A percentile compares a stretch with the other conserved stretches of the same genome.
These are phyloP conservation scores for Argya squamiceps DNA, from an alignment of 2,797 vertebrate species.

Conservation along the genomic window DNA sequence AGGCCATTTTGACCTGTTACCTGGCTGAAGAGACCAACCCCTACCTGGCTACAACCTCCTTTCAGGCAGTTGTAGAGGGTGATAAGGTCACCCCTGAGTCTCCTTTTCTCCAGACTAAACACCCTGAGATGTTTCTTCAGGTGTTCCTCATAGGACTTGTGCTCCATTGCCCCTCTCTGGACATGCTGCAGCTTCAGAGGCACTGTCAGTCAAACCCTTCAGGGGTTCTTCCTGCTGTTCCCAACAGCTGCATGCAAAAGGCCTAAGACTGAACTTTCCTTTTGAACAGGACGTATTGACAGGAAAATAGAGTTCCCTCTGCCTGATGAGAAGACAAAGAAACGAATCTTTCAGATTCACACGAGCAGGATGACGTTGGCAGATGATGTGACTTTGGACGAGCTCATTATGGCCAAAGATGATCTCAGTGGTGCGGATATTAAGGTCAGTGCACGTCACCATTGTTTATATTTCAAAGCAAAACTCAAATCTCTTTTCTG, in stretches of 20 bases:
- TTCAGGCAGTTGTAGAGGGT: neutral
- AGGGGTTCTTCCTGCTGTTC: neutral
- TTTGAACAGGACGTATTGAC: conserved; percentile 89
- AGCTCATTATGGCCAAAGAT: conserved; percentile 96
- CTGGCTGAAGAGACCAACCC: neutral
- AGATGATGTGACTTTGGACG: conserved; percentile 91
- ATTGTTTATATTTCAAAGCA: neutral
- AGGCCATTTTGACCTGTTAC: neutral
- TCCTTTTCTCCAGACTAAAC: neutral
- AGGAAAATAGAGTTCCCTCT: conserved; percentile 97
- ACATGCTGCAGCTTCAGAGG: neutral
- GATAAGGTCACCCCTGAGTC: neutral
- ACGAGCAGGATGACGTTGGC: conserved; percentile 96
- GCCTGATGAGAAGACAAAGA: conserved; percentile 96
- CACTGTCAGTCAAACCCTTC: neutral
- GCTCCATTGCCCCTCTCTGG: neutral
- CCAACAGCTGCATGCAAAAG: neutral
- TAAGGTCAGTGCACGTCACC: conserved; percentile 78
- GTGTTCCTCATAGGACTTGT: neutral
- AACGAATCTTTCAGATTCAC: conserved; percentile 97
- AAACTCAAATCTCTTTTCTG: neutral
- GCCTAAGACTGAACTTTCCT: neutral
- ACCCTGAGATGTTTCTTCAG: neutral
- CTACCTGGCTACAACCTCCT: neutral
- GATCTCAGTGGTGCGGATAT: conserved; percentile 97